Evolutionary conservation across 2,113 vertebrate species (phyloP).

Genomic region (Takifugu bimaculatus): DNA sequence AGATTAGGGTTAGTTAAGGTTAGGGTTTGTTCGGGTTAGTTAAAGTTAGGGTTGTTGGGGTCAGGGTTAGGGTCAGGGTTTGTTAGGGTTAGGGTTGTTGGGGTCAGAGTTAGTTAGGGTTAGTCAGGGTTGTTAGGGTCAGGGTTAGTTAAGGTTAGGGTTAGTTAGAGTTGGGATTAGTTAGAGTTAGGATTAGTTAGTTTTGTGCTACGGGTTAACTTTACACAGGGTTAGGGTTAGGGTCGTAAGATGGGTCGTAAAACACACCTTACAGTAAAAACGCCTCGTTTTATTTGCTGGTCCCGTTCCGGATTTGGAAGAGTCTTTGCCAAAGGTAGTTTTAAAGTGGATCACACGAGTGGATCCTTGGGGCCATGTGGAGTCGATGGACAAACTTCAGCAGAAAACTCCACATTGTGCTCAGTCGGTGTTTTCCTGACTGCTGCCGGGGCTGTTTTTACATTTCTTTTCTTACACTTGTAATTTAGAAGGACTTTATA

Average conservation of each 20-base stretch:
- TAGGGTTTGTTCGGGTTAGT: no score
- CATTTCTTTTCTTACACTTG: slow-evolving; percentile 31
- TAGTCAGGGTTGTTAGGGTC: no score
- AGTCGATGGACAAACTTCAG: slow-evolving; percentile 42
- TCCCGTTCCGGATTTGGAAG: slow-evolving; percentile 58
- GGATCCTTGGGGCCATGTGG: slow-evolving; percentile 56
- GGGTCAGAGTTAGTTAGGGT: no score
- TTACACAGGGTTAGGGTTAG: background rate
- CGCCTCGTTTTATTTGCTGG: slow-evolving; percentile 47
- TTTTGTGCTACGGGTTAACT: slow-evolving; percentile 17
- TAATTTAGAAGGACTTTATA: slow-evolving; percentile 39
- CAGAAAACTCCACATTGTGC: slow-evolving; percentile 50
- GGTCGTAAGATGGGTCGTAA: background rate
- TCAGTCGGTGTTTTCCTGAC: slow-evolving; percentile 57
- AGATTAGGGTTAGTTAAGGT: no score
- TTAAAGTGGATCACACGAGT: slow-evolving; percentile 60
- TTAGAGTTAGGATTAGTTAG: no score
- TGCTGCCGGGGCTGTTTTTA: slow-evolving; percentile 47
- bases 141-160: no score
- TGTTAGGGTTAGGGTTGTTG: no score
- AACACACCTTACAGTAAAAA: slow-evolving; percentile 20
- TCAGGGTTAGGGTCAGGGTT: no score
- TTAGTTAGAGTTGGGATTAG: no score
- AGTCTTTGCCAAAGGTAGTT: slow-evolving; percentile 64
- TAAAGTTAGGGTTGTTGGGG: no score